Base-by-base conservation (phyloP, 2,888 invertebrate species). In the Aplocera efformata region DNA sequence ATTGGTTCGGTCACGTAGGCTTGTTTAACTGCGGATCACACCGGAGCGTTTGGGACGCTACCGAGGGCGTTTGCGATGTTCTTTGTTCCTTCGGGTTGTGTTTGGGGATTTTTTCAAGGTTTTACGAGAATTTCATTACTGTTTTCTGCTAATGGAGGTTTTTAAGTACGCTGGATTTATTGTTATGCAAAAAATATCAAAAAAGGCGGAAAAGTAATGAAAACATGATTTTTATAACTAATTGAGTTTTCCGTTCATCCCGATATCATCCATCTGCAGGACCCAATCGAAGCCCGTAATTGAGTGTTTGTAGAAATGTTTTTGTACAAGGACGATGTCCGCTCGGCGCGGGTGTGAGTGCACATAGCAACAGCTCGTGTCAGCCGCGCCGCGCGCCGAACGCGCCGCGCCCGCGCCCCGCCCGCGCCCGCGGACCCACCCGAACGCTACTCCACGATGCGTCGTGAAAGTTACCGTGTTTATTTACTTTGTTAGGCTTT, bases 1-100 rank as follows among this genome's bases (percentile, higher is more conserved):
- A 76, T 77, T 68, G 77, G 63, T 63, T 75, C 77, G 77, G 85
- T 85, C 85, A 86, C 86, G 86, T 86, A 86, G 84, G 84, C 86
- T 79, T 76, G 67, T 67, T 67, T 67, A 60, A 61, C 59, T 51
- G 54, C 48, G 48, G 53, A 47, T 55, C 48, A 58, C 79, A 69
- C 48, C 56, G 37, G 75, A 71, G 77, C 62, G 60, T 69, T 70
- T 46, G 55, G 78, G 84, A 81, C 82, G 51, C 63, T 63, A 61
- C 44, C 28, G 24, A 10, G 44, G 7, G 34, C 43, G 38, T 48
- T 51, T 50, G 42, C 47, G 40, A 34, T 28, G 63, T 63, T 71
- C 77, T 79, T 78, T 76, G 72, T 77, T 68, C 48, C 41, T 23
- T 1, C 36, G 43, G 33, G 10, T 7, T n/a, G 11, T 30, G 44